Conservation (phyloP, 2,113 vertebrate genomes). For the Bombycilla garrulus region DNA sequence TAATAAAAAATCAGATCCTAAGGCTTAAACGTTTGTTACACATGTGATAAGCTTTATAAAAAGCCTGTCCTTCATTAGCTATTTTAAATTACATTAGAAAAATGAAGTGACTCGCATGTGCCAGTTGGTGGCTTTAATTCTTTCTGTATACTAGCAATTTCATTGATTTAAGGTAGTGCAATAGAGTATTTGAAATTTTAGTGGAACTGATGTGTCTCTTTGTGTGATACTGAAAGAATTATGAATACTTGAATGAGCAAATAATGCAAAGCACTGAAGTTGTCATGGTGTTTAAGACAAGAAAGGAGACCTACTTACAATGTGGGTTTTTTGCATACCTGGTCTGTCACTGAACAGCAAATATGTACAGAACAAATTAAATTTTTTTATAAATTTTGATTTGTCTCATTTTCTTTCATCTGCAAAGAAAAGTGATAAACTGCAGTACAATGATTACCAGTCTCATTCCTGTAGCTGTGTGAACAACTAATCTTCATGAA, state of each 20-base stretch:
- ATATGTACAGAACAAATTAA: not conserved
- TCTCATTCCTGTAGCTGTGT: not conserved
- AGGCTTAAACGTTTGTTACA: not conserved
- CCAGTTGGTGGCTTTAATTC: not conserved
- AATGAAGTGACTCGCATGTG: not conserved
- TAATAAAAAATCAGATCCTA: not conserved
- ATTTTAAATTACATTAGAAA: slow-evolving; percentile 20
- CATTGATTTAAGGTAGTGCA: not conserved
- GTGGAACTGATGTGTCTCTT: not conserved
- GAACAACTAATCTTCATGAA: not conserved
- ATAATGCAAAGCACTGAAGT: not conserved
- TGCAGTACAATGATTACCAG: not conserved
- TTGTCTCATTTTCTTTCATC: not conserved
- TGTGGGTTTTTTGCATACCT: not conserved
- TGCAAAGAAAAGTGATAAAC: not conserved
- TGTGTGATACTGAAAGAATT: not conserved
- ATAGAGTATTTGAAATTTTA: not conserved
- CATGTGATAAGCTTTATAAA: not conserved
- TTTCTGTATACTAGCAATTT: not conserved
- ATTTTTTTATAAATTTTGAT: not conserved
- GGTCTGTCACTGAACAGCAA: not conserved
- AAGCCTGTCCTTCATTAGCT: slow-evolving; percentile 4
- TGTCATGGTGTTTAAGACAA: not conserved
- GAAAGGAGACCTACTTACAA: not conserved
- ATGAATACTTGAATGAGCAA: not conserved